These are phyloP conservation scores for Stenotaenia linearis DNA, from an alignment of 2,888 invertebrate genomes.

Conservation along the genomic window DNA sequence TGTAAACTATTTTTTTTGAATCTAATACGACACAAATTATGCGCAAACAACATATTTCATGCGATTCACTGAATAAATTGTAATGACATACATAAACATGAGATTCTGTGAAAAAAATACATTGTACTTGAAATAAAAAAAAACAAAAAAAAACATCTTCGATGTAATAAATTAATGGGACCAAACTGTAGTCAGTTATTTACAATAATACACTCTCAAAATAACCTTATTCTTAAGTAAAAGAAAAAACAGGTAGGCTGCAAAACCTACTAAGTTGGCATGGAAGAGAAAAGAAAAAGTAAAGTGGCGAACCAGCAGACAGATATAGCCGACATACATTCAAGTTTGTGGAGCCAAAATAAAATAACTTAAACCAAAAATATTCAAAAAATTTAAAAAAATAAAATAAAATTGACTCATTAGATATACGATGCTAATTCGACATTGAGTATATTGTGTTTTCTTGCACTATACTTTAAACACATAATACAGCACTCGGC, in stretches of 20 bases:
- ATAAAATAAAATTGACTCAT: background rate
- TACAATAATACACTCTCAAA: slow-evolving; percentile 28
- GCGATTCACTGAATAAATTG: slow-evolving; percentile 20
- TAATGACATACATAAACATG: slow-evolving; percentile 21
- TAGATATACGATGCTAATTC: slow-evolving; percentile 30
- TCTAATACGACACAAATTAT: slow-evolving; percentile 10
- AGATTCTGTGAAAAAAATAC: slow-evolving; percentile 11
- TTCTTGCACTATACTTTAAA: slow-evolving; percentile 32
- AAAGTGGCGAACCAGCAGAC: slow-evolving; percentile 3
- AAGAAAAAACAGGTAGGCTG: background rate
- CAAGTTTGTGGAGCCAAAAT: slow-evolving; percentile 10
- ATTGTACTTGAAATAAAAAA: background rate
- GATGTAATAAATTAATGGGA: slow-evolving; percentile 20
- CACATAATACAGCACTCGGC: slow-evolving; percentile 31
- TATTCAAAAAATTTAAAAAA: background rate
- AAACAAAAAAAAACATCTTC: background rate
- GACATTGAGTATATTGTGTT: slow-evolving; percentile 28
- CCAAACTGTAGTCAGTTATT: slow-evolving; percentile 29
- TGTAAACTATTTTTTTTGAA: background rate
- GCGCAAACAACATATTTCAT: slow-evolving; percentile 15
- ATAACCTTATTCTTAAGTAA: background rate
- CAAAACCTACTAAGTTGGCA: background rate
- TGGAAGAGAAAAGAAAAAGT: background rate
- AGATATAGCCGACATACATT: slow-evolving; percentile 32
- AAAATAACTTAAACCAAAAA: slow-evolving; percentile 8